Base-by-base conservation (phyloP, 2,888 invertebrate genomes). In the Xestobium rufovillosum region DNA sequence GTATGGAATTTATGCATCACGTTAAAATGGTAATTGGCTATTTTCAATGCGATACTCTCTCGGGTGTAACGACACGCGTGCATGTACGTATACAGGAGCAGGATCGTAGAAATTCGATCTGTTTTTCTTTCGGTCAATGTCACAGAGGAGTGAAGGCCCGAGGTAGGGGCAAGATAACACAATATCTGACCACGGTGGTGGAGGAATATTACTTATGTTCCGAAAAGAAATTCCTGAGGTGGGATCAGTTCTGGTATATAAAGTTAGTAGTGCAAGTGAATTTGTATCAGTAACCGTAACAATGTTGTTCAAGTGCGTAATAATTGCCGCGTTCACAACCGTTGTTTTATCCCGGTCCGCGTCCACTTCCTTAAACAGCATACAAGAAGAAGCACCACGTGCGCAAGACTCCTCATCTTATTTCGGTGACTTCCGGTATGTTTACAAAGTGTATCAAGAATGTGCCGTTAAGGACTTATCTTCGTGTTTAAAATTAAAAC, bases 371-470 rank as follows among this genome's bases (percentile, higher is more conserved):
- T 70, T 72, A 48, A 75, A 59, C 64, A 50, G 64, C 38, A 57
- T 66, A 17, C 53, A 57, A 15, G 51, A 61, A 11, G 51, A 55
- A 36, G 53, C 60, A 29, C 51, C 63, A 31, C 49, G 59, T 12
- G 57, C 59, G 30, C 61, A 62, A 31, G 36, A 44, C 2, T 36
- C 58, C 9, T 47, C 52, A 56, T 50, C 66, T 10, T 61, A 73
- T 45, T 66, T 82, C 45, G 76, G 78, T 45, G 85, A 85, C 52
- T 65, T 86, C 3, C 75, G 79, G 50, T 73, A 79, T 53, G 75
- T 83, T 46, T 85, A 83, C 56, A 83, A 83, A 59, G 75, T 84
- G 45, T 88, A 87, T 66, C 83, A 81, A 62, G 85, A 87, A 53
- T 88, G 88, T 68, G 72, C 80, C 41, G 75, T 76, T 34, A 68